Evolutionary conservation across 1,140 invertebrate species (phyloP).

Genomic region (Cherax quadricarinatus): DNA sequence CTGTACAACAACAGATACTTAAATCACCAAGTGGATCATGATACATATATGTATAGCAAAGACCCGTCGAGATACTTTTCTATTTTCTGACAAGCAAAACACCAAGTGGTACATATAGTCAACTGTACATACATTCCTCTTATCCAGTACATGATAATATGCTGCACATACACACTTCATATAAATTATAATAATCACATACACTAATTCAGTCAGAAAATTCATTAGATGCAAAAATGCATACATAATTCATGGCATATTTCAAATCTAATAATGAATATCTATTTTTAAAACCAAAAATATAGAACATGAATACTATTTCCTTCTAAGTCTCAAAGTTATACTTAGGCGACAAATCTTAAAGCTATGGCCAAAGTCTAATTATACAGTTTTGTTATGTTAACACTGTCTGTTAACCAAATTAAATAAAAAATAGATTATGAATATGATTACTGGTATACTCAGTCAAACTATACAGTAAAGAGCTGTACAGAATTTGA

Average conservation of each 20-base stretch:
- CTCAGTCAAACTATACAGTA: neutral
- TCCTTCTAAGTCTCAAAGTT: neutral
- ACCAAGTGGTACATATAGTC: too few species aligned
- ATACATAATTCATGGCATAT: neutral
- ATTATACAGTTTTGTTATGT: neutral
- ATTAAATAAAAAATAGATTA: neutral
- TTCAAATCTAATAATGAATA: neutral
- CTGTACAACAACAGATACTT: too few species aligned
- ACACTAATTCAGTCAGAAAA: neutral
- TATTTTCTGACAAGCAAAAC: too few species aligned
- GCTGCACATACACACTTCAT: too few species aligned
- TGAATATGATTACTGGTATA: neutral
- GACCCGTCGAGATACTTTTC: too few species aligned
- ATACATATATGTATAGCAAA: too few species aligned
- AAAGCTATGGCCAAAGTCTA: slow-evolving; percentile 20
- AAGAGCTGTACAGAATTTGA: neutral
- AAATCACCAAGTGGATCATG: too few species aligned
- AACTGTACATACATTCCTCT: too few species aligned
- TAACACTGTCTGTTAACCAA: neutral
- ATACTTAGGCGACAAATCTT: neutral
- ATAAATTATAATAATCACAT: neutral
- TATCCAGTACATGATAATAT: too few species aligned
- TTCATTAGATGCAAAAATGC: neutral
- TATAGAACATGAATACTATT: neutral
- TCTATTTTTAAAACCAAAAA: neutral